Base-by-base conservation (phyloP, 2,888 invertebrate species). In the Folsomia manolachei region DNA sequence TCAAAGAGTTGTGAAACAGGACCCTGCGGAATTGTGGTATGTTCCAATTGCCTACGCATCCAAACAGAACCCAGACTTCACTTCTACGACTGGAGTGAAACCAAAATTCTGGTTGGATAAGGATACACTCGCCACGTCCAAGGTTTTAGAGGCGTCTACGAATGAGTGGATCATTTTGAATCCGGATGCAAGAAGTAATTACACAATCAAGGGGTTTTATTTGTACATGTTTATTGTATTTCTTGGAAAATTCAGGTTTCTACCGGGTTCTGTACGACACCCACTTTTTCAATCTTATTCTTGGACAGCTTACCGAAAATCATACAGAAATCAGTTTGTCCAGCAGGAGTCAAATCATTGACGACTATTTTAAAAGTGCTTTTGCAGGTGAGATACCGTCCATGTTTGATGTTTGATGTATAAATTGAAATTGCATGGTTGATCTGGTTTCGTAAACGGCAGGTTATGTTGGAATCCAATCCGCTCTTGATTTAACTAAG, bases 331-430 rank as follows among this genome's bases (percentile, higher is more conserved):
- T 74, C 9, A 56, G 27, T 19, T 64, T 71, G 61, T 52, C 27
- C 21, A 65, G 53, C 14, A 69, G 74, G 61, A 74, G 74, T 39
- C 69, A 71, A 39, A 23, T 71, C n/a, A 64, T 74, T 27, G 74
- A 74, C 27, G 74, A 74, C 63, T 74, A 74, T 23, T 74, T 69
- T 27, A 68, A 66, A 24, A 56, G 53, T 39, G 62, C 71, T 19
- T 56, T 56, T 56, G 56, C 56, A 56, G 56, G 56, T 39, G 39
- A 4, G 4, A 9, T 39, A 39, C n/a, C n/a, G n/a, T n/a, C n/a
- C n/a, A n/a, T n/a, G n/a, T n/a, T n/a, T n/a, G n/a, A n/a, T n/a
- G n/a, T n/a, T n/a, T n/a, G n/a, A n/a, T n/a, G n/a, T n/a, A n/a
- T n/a, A n/a, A n/a, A n/a, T n/a, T n/a, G n/a, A n/a, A n/a, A n/a